These are phyloP conservation scores for Amphiprion ocellaris DNA, from an alignment of 2,113 vertebrate species.

Conservation along the genomic window DNA sequence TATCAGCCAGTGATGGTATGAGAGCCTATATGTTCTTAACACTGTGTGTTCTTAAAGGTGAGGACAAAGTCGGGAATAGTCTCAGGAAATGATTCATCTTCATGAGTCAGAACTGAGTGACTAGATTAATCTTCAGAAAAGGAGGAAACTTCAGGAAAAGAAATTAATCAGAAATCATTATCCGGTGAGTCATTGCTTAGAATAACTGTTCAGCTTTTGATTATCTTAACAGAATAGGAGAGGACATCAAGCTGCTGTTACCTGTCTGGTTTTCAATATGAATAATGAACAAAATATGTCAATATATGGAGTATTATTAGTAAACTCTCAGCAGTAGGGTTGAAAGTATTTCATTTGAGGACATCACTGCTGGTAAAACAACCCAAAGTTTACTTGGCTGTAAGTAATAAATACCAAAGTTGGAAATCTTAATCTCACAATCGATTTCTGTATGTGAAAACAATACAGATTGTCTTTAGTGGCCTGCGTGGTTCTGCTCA, in stretches of 20 bases:
- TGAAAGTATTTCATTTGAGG: neutral
- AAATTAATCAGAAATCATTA: neutral
- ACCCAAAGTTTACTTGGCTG: neutral
- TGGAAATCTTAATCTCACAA: conserved; percentile 11
- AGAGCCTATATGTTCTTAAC: neutral
- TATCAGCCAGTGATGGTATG: neutral
- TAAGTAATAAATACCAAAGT: neutral
- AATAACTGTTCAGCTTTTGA: conserved; percentile 16
- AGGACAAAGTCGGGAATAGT: neutral
- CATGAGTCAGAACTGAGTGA: conserved; percentile 30
- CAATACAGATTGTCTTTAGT: conserved; percentile 47
- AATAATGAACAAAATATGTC: neutral
- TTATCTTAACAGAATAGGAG: neutral
- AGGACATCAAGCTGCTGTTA: neutral
- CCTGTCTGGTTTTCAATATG: neutral
- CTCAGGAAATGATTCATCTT: conserved; percentile 26
- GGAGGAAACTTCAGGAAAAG: neutral
- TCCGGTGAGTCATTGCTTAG: conserved; percentile 28
- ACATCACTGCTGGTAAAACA: neutral
- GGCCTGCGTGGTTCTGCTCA: conserved; percentile 74
- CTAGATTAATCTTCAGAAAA: conserved; percentile 4
- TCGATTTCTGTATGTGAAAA: conserved; percentile 10
- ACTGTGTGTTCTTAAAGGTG: neutral
- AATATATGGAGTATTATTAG: neutral
- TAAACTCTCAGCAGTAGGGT: neutral